phyloP scores from a whole-genome alignment of 2,888 invertebrate genomes.

The Iphiclides podalirius region DNA sequence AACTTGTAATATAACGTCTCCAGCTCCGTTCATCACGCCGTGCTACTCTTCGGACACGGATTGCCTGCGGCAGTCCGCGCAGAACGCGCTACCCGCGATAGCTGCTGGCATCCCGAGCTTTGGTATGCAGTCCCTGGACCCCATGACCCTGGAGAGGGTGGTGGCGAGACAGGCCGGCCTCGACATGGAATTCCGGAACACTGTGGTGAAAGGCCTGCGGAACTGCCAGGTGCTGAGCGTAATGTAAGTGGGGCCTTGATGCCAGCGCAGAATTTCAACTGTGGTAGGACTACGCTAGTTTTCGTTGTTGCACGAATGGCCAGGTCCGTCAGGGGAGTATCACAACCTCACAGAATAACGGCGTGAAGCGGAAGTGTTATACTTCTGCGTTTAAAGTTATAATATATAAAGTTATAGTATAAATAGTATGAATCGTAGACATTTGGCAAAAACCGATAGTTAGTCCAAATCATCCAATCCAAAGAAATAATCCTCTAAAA shows the following conservation, averaged over 20 bases:
- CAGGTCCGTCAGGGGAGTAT: no score
- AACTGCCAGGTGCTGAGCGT: slow-evolving; percentile 49
- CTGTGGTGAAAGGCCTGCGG: slow-evolving; percentile 52
- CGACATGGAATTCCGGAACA: slow-evolving; percentile 57
- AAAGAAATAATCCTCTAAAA: no score
- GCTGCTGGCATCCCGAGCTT: slow-evolving; percentile 54
- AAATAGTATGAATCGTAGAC: no score
- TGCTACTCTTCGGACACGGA: slow-evolving; percentile 44
- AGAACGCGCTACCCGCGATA: slow-evolving; percentile 47
- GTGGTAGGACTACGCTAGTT: no score
- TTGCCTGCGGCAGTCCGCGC: slow-evolving; percentile 52
- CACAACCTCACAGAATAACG: no score
- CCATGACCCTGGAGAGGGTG: slow-evolving; percentile 50
- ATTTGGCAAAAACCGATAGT: no score
- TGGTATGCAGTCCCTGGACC: slow-evolving; percentile 53
- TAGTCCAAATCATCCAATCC: no score
- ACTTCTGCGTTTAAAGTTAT: no score
- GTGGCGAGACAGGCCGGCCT: slow-evolving; percentile 54
- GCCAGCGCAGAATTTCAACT: no score
- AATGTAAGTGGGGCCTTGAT: slow-evolving; percentile 44
- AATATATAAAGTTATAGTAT: no score
- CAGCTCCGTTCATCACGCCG: slow-evolving; percentile 56
- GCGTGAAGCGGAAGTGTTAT: no score
- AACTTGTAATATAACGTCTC: slow-evolving; percentile 18
- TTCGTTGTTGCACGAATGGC: no score